Base-by-base conservation (phyloP, 2,888 invertebrate species). In the Callyntrura guangdongensis region DNA sequence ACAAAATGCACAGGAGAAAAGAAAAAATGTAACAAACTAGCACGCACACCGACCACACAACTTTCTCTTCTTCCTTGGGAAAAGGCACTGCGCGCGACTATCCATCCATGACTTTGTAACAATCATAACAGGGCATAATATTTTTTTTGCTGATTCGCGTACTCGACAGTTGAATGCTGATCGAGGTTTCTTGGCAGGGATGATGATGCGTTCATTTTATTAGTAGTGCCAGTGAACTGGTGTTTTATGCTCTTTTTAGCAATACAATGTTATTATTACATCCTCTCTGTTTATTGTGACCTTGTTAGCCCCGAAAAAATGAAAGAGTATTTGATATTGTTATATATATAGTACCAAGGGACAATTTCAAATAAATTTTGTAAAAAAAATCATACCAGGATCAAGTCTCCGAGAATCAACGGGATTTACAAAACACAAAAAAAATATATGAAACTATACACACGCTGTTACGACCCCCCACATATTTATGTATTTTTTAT, bases 101-200 rank as follows among this genome's bases (percentile, higher is more conserved):
- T 49, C 2, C 61, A 20, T n/a, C n/a, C n/a, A 49, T 12, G 49
- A 74, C 36, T 36, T 47, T 5, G 47, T 72, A n/a, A n/a, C 20
- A 74, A 72, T 72, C 17, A 27, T 67, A 67, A 27, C 17, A 27
- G 45, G 69, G n/a, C n/a, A n/a, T n/a, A 72, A n/a, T 45, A 45
- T 17, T 36, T 4, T 36, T 36, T 72, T 49, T 49, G 49, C 22
- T 74, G 49, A 22, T 49, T 74, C 74, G 22, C 49, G 5, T 12
- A 49, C 22, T 49, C 11, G 9, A 22, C 49, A 49, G 27, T 74
- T 22, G 17, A 74, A 67, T 67, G 17, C 45, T 36, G 45, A 0
- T 45, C 3, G 17, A 14, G 36, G 1, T 8, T 72, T 45, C n/a
- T 72, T 72, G 45, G 45, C 69, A 45, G 6, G 5, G 45, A 36